Base-by-base conservation (phyloP, 35 echinoderm and acorn worm genomes). In the Acanthaster planci region DNA sequence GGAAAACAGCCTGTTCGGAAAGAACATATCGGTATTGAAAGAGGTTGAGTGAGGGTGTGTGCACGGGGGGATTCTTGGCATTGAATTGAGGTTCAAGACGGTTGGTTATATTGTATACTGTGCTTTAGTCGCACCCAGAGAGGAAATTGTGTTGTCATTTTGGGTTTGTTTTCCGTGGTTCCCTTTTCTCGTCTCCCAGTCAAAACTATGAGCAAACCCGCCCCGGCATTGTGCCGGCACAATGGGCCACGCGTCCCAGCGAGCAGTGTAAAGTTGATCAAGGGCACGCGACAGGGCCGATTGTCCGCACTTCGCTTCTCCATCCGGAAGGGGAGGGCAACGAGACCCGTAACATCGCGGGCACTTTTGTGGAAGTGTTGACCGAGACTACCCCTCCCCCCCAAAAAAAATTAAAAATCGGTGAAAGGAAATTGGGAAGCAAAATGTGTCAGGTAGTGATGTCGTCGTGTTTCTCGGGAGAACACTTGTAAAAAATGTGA, bases 241-340 rank as follows among this genome's bases (percentile, higher is more conserved):
- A 72, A 72, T 72, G 64, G 2, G 19, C 21, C 64, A 34, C 64
- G 64, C 30, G 64, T 3, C 64, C 34, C 19, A 29, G 26, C 26
- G 34, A 34, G 64, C 30, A 72, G 64, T 72, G 64, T 72, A 29
- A 72, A 72, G 64, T 72, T 72, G 23, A 72, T 72, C 64, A 72
- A 72, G 64, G 64, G 64, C 19, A 26, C 26, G 64, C 64, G 64
- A 34, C 34, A 29, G 64, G 64, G 64, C 64, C 30, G 23, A 72
- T 72, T 72, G 64, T 47, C 64, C 64, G 64, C 64, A 34, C 64
- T 34, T 72, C 34, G 64, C 64, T 26, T 72, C 30, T 12, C 42
- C 12, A 4, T 12, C 42, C 42, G 42, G 64, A 72, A 34, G 23
- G 30, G 27, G 34, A 8, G 26, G 34, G 64, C 30, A 14, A 72